phyloP scores from a whole-genome alignment of 1,140 invertebrate genomes.

The Aphidius ervi region DNA sequence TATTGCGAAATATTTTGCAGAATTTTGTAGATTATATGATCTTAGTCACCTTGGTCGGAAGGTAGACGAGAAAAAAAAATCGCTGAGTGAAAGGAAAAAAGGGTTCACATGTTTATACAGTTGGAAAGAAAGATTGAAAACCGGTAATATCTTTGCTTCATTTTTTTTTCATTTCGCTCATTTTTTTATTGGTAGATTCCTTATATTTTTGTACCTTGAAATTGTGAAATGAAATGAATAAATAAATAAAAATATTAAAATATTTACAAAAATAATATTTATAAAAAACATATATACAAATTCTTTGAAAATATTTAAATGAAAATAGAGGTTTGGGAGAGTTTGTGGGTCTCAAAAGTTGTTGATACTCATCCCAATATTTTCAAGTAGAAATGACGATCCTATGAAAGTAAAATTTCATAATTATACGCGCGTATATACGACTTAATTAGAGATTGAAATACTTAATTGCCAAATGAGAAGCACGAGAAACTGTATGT shows the following conservation, averaged over 20 bases:
- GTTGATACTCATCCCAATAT: too few relatives aligned
- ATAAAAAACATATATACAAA: too few relatives aligned
- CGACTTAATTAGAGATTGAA: constrained; percentile 25
- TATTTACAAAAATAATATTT: too few relatives aligned
- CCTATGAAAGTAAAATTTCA: too few relatives aligned
- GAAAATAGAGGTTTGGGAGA: too few relatives aligned
- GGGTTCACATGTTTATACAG: background rate
- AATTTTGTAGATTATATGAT: constrained; percentile 23
- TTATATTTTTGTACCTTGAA: background rate
- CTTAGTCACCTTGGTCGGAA: constrained; percentile 16
- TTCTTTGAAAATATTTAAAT: too few relatives aligned
- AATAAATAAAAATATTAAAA: too few relatives aligned
- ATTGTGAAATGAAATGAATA: too few relatives aligned
- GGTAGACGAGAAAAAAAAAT: background rate
- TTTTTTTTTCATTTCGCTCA: constrained; percentile 3
- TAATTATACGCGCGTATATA: constrained; percentile 7
- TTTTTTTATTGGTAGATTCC: background rate
- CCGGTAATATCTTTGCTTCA: constrained; percentile 9
- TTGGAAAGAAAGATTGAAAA: constrained; percentile 22
- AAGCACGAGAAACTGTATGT: too few relatives aligned
- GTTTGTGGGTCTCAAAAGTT: too few relatives aligned
- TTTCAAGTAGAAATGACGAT: too few relatives aligned
- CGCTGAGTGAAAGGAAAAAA: too few relatives aligned
- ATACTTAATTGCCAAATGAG: constrained; percentile 10
- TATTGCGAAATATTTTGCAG: constrained; percentile 15